phyloP scores from a whole-genome alignment of 2,797 vertebrate genomes.

The Lates japonicus region DNA sequence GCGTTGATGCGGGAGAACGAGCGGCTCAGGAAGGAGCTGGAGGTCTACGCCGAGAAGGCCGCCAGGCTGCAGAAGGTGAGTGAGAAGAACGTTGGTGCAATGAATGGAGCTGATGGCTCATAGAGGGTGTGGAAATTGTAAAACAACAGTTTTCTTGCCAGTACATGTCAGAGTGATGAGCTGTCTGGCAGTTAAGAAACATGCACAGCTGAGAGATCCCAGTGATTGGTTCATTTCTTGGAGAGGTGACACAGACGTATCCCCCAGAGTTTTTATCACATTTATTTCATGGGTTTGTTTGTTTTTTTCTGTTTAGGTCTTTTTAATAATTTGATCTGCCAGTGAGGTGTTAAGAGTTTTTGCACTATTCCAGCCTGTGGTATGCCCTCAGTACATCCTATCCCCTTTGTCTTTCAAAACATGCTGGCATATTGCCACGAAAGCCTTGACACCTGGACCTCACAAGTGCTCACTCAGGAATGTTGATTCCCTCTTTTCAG shows the following conservation, averaged over 20 bases:
- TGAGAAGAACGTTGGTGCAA: neutral
- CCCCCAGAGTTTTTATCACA: neutral
- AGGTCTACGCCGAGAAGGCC: conserved; percentile 89
- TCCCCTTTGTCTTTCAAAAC: conserved; percentile 65
- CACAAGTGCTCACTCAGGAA: conserved; percentile 74
- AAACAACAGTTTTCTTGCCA: conserved; percentile 43
- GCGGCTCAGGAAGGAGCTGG: conserved; percentile 90
- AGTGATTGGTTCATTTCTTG: conserved; percentile 20
- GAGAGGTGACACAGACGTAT: conserved; percentile 16
- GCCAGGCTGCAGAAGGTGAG: conserved; percentile 93
- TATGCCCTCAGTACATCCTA: conserved; percentile 50
- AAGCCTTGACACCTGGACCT: conserved; percentile 77
- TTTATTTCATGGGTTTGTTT: neutral
- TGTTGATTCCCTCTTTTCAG: conserved; percentile 76
- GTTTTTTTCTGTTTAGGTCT: neutral
- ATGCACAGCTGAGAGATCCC: conserved; percentile 24
- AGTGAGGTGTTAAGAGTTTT: conserved; percentile 17
- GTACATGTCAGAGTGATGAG: conserved; percentile 59
- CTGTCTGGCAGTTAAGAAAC: conserved; percentile 46
- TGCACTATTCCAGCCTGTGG: conserved; percentile 30
- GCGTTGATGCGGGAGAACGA: conserved; percentile 91
- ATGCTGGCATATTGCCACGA: conserved; percentile 58
- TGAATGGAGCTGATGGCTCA: conserved; percentile 29
- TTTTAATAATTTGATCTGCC: neutral
- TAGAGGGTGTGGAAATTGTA: conserved; percentile 58